Evolutionary conservation across 2,888 invertebrate genomes (phyloP), one percentile per base, ranked within the genome.

Genomic region (Orthosia incerta): DNA sequence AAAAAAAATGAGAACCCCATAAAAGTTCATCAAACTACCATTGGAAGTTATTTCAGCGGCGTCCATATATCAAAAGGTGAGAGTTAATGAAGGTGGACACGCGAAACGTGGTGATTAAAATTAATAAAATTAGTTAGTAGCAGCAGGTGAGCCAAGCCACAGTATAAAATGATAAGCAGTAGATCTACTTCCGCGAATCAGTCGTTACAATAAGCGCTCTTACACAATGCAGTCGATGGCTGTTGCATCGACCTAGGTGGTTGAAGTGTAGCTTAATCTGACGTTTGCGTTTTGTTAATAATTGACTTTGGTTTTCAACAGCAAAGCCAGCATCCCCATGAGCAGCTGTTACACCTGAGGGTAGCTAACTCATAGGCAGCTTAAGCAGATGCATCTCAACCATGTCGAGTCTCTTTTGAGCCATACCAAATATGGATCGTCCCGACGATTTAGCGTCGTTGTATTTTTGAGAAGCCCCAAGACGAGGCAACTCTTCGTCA

Each of bases 51-150:
- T 93, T 93, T 93, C 93, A 95, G 93, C 92, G 91, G 87, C 90
- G 87, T 90, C 90, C 91, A 94, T 95, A 93, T 93, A 94, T 95
- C 94, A 95, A 89, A 74, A 89, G 85, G 82, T 84, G 87, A 90
- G 89, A 92, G 90, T 93, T 95, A 96, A 96, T 95, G 96, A 94
- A 87, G 91, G 91, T 89, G 86, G 88, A 92, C 96, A 96, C 96
- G 96, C 96, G 85, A 95, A 86, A 87, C 73, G 82, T 84, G 93
- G 93, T 94, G 93, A 95, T 95, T 95, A 95, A 94, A 95, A 96
- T 95, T 96, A 95, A 95, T 95, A 95, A 95, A 95, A 95, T 94
- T 94, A 93, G 93, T 91, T 88, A 88, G 89, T 88, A 86, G 87
- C 84, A 80, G 83, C 84, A 79, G 82, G 77, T 86, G 87, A 83